Evolutionary conservation across 1,140 invertebrate genomes (phyloP), one percentile per base, ranked within the genome.

Genomic region (Drosophila kohkoa): DNA sequence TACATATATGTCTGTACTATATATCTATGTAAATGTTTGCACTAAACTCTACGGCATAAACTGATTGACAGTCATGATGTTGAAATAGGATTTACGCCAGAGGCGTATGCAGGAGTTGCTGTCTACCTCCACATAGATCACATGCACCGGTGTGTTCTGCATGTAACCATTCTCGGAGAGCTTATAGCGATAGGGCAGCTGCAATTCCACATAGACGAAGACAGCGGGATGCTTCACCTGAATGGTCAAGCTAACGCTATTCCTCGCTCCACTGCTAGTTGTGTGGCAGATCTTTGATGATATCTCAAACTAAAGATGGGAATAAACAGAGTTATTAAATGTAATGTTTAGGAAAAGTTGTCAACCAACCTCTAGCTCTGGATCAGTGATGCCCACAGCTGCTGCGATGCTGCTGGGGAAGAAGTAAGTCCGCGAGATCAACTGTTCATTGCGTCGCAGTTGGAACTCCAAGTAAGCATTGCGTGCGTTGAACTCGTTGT

Each of bases 91-190:
- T 20, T 82, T 92, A 30, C 85, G 81, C 35, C 83, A 66, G 2
- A 79, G n/a, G 7, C 80, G 75, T 16, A 62, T 20, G 55, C 92
- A 91, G 8, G 64, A 43, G 5, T 13, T 45, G 43, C 57, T 57
- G 25, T 81, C 68, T 4, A 92, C 77, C 15, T 80, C 75, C 11
- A 90, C 75, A 20, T 87, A 72, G 10, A 93, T 76, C 5, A 81
- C 78, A 60, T 88, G 82, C 15, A 77, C 64, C 3, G 82, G 78
- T 11, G 63, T 62, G 3, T 92, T 70, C 65, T 90, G 86, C 77
- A 93, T 88, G 66, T 90, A 93, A 10, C 93, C 93, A 67, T 93
- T 93, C 58, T 91, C 83, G 3, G 92, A 92, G 7, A 93, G 79
- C 45, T 88, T 88, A 16, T 88, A 72, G 6, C 67, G 67, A 62